These are phyloP conservation scores for Brachypalpus laphriformis DNA, from an alignment of 2,888 invertebrate species.

Conservation along the genomic window DNA sequence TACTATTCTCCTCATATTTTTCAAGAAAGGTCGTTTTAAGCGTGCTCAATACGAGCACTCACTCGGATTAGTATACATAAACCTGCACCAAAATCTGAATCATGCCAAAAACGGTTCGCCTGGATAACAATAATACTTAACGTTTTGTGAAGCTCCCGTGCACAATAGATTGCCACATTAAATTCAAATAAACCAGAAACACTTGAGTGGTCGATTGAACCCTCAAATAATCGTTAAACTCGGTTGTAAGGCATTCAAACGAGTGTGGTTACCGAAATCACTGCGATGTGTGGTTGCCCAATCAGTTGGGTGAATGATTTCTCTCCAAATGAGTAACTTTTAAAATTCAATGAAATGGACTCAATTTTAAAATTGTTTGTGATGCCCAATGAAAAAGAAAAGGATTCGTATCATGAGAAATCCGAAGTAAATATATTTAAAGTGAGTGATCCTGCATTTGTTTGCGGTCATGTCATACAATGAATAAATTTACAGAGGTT, in stretches of 20 bases:
- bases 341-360: neutral
- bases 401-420: too few relatives aligned
- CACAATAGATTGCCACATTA: neutral
- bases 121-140: neutral
- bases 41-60: neutral
- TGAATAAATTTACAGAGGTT: too few relatives aligned
- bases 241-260: neutral
- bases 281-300: neutral
- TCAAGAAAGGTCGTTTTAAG: neutral
- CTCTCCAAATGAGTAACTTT: constrained; percentile 7
- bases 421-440: too few relatives aligned
- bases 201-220: constrained; percentile 2
- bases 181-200: neutral
- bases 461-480: too few relatives aligned
- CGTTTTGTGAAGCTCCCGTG: neutral
- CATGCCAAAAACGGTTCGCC: neutral
- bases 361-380: neutral
- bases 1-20: too few relatives aligned
- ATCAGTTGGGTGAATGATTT: constrained; percentile 1
- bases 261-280: constrained; percentile 2
- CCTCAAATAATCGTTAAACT: neutral
- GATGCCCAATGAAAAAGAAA: neutral
- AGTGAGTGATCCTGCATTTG: too few relatives aligned
- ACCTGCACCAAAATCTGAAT: neutral
- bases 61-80: neutral